Evolutionary conservation across 2,888 invertebrate genomes (phyloP).

Genomic region (Aproaerema taeniolella): DNA sequence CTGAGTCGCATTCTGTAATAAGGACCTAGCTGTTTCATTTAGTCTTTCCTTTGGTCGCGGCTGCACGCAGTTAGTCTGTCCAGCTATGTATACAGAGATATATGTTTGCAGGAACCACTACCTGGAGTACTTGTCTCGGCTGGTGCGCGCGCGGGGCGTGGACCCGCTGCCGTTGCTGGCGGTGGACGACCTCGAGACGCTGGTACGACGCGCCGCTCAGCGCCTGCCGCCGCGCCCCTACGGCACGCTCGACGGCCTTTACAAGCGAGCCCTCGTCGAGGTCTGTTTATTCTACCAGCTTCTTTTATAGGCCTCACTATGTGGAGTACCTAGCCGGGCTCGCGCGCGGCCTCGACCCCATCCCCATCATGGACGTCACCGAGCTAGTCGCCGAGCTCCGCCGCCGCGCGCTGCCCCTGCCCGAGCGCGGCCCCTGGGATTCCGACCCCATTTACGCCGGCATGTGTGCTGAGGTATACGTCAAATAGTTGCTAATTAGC

Average conservation of each 20-base stretch:
- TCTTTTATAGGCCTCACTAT: slow-evolving; percentile 89
- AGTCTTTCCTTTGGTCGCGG: too few relatives aligned
- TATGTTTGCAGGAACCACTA: slow-evolving; percentile 86
- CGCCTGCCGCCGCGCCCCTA: slow-evolving; percentile 86
- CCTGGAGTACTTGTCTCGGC: slow-evolving; percentile 90
- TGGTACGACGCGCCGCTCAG: slow-evolving; percentile 84
- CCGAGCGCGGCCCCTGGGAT: slow-evolving; percentile 88
- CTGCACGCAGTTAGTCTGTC: background rate
- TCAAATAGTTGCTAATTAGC: too few relatives aligned
- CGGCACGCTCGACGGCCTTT: slow-evolving; percentile 82
- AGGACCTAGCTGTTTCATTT: too few relatives aligned
- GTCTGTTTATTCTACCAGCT: slow-evolving; percentile 65
- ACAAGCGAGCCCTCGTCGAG: slow-evolving; percentile 80
- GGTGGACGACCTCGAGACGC: slow-evolving; percentile 89
- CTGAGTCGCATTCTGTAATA: too few relatives aligned
- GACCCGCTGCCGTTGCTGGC: slow-evolving; percentile 88
- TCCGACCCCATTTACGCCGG: slow-evolving; percentile 90
- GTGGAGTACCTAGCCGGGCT: slow-evolving; percentile 95
- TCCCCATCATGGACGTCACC: slow-evolving; percentile 90
- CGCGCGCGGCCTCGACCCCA: slow-evolving; percentile 93
- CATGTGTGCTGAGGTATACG: slow-evolving; percentile 89
- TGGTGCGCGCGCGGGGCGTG: slow-evolving; percentile 83
- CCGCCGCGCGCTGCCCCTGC: slow-evolving; percentile 89
- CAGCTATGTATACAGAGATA: background rate
- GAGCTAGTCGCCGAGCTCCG: slow-evolving; percentile 93